These are phyloP conservation scores for Kryptopterus vitreolus DNA, from an alignment of 2,797 vertebrate genomes.

Conservation along the genomic window DNA sequence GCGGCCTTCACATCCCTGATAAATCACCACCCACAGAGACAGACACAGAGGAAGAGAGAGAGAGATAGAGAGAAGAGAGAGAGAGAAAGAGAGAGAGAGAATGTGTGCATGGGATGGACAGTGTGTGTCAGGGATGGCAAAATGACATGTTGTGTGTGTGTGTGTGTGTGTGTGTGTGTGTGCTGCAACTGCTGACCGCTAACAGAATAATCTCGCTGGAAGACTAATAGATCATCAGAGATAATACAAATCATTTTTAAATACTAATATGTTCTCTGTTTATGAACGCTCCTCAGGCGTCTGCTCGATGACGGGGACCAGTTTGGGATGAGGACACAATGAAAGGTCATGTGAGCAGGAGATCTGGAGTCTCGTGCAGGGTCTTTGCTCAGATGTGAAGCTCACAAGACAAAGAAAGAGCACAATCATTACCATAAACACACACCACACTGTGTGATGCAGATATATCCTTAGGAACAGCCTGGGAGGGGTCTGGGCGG, in stretches of 20 bases:
- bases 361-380: background rate
- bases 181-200: background rate
- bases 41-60: conserved; percentile 66
- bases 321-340: background rate
- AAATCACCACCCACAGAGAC: conserved; percentile 98
- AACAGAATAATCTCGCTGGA: background rate
- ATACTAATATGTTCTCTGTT: background rate
- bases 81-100: conserved; percentile 30
- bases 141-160: conserved; percentile 22
- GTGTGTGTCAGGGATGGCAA: conserved; percentile 22
- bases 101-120: conserved; percentile 10
- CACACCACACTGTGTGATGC: background rate
- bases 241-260: background rate
- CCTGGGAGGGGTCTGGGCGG: background rate
- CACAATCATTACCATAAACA: background rate
- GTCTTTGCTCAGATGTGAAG: background rate
- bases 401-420: background rate
- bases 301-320: background rate
- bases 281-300: background rate
- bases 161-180: conserved; percentile 10
- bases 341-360: background rate
- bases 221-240: background rate
- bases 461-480: background rate
- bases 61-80: conserved; percentile 45
- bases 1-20: conserved; percentile 99